A percentile compares a stretch with the other conserved stretches of the same genome.
Conservation (phyloP, 2,113 vertebrate species). For the Trachemys scripta region DNA sequence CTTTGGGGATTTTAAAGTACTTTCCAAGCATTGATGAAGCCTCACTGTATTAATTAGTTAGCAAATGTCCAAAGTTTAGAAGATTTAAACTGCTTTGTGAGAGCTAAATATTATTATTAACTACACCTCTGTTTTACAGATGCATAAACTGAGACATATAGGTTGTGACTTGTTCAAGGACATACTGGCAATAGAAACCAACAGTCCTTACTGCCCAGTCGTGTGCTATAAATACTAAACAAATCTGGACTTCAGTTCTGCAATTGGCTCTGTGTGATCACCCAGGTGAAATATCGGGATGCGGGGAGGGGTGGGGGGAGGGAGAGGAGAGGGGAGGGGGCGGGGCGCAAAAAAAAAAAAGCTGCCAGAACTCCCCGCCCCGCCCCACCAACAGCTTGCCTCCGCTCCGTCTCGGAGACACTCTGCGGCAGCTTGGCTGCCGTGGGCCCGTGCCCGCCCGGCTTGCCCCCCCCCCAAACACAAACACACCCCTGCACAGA, state of each 20-base stretch:
- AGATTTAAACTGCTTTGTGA: background rate
- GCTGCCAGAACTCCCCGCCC: too few relatives aligned
- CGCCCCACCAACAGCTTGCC: too few relatives aligned
- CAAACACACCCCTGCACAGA: too few relatives aligned
- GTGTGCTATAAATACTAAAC: background rate
- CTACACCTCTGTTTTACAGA: background rate
- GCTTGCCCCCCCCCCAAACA: too few relatives aligned
- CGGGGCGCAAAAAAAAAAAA: too few relatives aligned
- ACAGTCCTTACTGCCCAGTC: background rate
- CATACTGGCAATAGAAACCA: background rate
- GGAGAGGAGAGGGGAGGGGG: too few relatives aligned
- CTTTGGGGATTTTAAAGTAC: background rate
- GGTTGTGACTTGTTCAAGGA: background rate
- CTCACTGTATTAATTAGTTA: background rate
- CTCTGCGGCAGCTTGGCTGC: too few relatives aligned
- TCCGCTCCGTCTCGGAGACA: too few relatives aligned
- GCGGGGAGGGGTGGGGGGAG: too few relatives aligned
- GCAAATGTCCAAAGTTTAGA: accelerated
- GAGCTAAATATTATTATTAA: background rate
- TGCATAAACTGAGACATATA: background rate
- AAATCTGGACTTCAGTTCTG: background rate
- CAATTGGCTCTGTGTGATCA: background rate
- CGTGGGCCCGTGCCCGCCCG: too few relatives aligned
- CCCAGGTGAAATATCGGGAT: too few relatives aligned
- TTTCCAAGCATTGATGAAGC: background rate